Conservation (phyloP, 2,113 vertebrate genomes). For the Halcyon malimbica region DNA sequence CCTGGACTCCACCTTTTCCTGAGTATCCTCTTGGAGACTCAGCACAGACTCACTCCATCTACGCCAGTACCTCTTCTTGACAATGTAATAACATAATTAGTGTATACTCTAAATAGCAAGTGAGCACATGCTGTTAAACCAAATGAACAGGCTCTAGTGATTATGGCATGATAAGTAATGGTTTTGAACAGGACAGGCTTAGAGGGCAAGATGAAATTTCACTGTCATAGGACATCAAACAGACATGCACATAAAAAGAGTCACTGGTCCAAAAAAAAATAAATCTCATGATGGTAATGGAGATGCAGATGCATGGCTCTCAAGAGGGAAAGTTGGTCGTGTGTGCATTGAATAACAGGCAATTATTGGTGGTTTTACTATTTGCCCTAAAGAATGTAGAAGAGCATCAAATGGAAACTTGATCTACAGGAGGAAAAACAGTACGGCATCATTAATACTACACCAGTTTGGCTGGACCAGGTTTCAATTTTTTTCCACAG, state of each 20-base stretch:
- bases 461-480: neutral
- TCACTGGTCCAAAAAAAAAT: neutral
- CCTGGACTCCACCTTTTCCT: neutral
- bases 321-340: neutral
- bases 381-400: slow-evolving; percentile 52
- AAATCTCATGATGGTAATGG: neutral
- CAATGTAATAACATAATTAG: neutral
- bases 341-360: slow-evolving; percentile 69
- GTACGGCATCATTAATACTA: neutral
- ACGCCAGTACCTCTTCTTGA: neutral
- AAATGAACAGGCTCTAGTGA: neutral
- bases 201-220: slow-evolving; percentile 59
- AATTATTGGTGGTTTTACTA: slow-evolving; percentile 62
- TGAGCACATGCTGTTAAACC: neutral
- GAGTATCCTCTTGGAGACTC: neutral
- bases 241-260: slow-evolving; percentile 31
- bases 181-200: neutral
- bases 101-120: neutral
- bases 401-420: slow-evolving; percentile 48
- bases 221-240: slow-evolving; percentile 34
- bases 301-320: slow-evolving; percentile 28
- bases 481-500: neutral
- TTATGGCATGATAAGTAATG: neutral
- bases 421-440: slow-evolving; percentile 43
- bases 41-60: neutral